phyloP scores from a whole-genome alignment of 2,797 vertebrate species.

The Tympanoctomys barrerae region DNA sequence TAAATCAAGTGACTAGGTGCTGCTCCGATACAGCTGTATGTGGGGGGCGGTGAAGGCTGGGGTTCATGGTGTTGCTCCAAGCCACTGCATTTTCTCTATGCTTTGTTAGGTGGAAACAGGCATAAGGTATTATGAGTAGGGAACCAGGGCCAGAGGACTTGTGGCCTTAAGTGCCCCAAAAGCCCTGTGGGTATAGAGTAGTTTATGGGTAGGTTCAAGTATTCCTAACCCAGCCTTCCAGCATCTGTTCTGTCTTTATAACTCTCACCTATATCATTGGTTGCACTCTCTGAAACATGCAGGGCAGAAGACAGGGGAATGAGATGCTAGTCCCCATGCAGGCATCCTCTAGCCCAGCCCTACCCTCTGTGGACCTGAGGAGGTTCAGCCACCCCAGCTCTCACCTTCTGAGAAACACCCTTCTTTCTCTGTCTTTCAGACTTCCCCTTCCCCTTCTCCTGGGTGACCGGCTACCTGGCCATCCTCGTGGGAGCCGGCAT shows the following conservation, averaged over 20 bases:
- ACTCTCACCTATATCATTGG: neutral
- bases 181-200: neutral
- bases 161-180: neutral
- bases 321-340: neutral
- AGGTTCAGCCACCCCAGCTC: no score
- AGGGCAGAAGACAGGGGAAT: neutral
- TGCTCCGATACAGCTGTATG: neutral
- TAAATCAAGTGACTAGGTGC: neutral
- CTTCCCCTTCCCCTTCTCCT: conserved; percentile 96
- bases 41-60: rapidly evolving
- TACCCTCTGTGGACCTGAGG: neutral
- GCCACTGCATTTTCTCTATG: neutral
- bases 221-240: neutral
- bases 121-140: neutral
- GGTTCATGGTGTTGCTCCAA: neutral
- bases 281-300: neutral
- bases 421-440: conserved; percentile 88
- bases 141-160: neutral
- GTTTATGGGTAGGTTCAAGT: neutral
- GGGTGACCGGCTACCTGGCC: conserved; percentile 97
- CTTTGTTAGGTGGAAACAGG: neutral
- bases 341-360: neutral
- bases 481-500: conserved; percentile 96
- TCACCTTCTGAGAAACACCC: neutral
- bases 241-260: neutral